phyloP scores from a whole-genome alignment of 2,888 invertebrate species.

The Malachius bipustulatus region DNA sequence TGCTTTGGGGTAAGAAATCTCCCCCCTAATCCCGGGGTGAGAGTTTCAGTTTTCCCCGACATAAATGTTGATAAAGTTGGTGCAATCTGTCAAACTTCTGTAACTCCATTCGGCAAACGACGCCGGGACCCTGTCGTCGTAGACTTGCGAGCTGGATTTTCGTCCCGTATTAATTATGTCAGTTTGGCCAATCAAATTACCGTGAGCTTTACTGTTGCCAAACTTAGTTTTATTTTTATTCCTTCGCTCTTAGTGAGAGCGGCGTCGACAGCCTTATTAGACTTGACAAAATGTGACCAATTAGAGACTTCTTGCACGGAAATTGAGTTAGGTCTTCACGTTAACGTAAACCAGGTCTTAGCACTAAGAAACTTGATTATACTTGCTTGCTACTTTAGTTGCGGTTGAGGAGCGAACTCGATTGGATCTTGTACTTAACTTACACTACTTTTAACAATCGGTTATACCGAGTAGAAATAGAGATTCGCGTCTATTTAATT shows the following conservation, averaged over 20 bases:
- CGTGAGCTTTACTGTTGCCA: conserved; percentile 6
- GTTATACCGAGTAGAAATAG: no score
- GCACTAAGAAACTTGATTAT: background rate
- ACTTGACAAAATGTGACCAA: background rate
- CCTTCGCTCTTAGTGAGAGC: background rate
- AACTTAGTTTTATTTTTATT: conserved; percentile 1
- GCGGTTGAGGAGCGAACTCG: no score
- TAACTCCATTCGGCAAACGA: conserved; percentile 26
- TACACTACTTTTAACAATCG: no score
- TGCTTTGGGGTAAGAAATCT: conserved; percentile 19
- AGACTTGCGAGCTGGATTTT: conserved; percentile 26
- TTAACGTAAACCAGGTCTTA: background rate
- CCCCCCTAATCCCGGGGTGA: conserved; percentile 22
- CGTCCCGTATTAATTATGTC: conserved; percentile 28
- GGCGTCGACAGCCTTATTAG: no score
- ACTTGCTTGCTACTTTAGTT: no score
- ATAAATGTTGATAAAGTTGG: conserved; percentile 27
- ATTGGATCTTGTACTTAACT: no score
- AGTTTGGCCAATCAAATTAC: conserved; percentile 22
- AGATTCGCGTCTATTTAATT: no score
- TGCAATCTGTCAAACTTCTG: conserved; percentile 29
- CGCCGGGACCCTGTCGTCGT: conserved; percentile 22
- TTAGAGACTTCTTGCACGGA: background rate
- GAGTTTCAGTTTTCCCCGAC: conserved; percentile 19
- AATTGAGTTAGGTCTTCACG: background rate